Evolutionary conservation across 2,888 invertebrate genomes (phyloP).

Genomic region (Scaeva pyrastri): DNA sequence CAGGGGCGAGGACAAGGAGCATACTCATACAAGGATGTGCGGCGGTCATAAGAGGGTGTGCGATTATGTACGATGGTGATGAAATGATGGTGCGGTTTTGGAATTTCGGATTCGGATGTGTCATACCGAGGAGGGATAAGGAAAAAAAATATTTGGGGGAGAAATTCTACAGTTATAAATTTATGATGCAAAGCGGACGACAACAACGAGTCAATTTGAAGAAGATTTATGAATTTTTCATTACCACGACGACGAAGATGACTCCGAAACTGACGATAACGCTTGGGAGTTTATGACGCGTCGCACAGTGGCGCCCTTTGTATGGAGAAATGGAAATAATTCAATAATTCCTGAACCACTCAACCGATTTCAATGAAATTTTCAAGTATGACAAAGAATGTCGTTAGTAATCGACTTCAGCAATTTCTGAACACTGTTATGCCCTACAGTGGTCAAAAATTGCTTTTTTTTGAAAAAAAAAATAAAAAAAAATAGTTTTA

Average conservation of each 20-base stretch:
- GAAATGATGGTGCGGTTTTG: constrained; percentile 8
- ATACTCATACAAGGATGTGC: background rate
- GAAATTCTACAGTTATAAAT: background rate
- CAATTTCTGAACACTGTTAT: no score
- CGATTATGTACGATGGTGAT: background rate
- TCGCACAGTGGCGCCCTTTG: no score
- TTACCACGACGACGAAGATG: background rate
- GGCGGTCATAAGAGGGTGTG: background rate
- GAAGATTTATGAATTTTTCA: constrained; percentile 9
- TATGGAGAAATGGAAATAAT: no score
- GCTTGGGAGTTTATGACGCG: background rate
- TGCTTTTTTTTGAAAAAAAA: no score
- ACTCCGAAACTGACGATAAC: background rate
- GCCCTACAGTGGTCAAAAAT: no score
- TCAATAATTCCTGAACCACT: no score
- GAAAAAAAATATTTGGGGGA: constrained; percentile 41
- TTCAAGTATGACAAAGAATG: no score
- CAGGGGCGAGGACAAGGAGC: no score
- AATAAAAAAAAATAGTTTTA: no score
- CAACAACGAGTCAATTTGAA: background rate
- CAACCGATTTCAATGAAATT: no score
- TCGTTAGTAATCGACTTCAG: no score
- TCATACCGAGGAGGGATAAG: constrained; percentile 27
- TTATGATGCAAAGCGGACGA: constrained; percentile 10
- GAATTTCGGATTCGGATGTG: constrained; percentile 1